These are phyloP conservation scores for Bolinopsis microptera DNA, from an alignment of 37 sponge, comb jelly and placozoan genomes.

Conservation along the genomic window DNA sequence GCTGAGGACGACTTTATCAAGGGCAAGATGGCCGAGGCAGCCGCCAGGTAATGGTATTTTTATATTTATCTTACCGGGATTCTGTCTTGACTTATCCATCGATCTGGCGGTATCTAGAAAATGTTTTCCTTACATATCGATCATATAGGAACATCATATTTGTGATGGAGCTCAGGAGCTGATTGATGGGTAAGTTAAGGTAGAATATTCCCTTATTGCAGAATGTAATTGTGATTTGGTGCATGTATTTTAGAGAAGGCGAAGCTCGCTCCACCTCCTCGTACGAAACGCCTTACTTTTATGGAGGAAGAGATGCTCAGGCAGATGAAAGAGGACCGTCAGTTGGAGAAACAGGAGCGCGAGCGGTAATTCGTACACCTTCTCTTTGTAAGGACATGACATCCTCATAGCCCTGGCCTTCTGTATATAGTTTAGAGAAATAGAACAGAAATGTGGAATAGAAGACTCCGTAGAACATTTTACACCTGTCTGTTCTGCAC, in stretches of 20 bases:
- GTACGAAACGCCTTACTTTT: neutral
- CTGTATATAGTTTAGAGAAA: too few species aligned
- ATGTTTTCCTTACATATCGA: too few species aligned
- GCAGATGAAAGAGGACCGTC: neutral
- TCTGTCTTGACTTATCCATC: neutral
- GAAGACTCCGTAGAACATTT: too few species aligned
- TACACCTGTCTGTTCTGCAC: too few species aligned
- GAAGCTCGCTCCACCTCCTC: neutral
- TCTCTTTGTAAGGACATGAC: too few species aligned
- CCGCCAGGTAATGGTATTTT: neutral
- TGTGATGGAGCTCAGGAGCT: too few species aligned
- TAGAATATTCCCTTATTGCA: neutral
- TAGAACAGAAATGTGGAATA: too few species aligned
- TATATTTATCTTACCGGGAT: neutral
- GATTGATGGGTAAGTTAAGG: neutral
- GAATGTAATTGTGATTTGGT: neutral
- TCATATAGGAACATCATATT: too few species aligned
- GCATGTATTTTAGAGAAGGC: neutral
- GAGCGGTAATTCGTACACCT: too few species aligned
- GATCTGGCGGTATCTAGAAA: neutral
- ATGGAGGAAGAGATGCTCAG: neutral
- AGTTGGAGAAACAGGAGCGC: too few species aligned
- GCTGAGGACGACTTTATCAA: neutral
- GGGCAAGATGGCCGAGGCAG: constrained; percentile 16
- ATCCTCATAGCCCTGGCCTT: too few species aligned